Evolutionary conservation across 92 coral and sea anemone species (phyloP), one percentile per base, ranked within the genome.

Genomic region (Montipora capitata): DNA sequence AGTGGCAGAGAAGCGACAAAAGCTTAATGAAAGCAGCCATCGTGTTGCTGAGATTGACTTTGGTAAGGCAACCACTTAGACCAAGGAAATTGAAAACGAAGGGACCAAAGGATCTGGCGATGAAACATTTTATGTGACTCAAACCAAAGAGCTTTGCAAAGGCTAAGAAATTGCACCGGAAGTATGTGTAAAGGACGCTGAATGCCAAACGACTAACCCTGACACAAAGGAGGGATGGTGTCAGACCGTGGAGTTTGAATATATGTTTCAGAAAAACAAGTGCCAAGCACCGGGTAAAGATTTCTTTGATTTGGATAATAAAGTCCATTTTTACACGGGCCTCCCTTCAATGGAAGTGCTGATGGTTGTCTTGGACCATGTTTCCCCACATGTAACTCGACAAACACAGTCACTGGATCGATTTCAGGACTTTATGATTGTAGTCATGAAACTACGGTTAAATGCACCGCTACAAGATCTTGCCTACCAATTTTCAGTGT

Each of bases 191-290:
- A 73, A 49, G 82, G 91, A 88, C 69, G 81, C 87, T 12, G 78
- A 80, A 65, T 69, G 74, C 45, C 91, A 64, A 64, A 51, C 12
- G 57, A 59, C 3, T 13, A 68, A 68, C 45, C 4, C 73, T 68
- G 73, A 68, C 73, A 68, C 45, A 18, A 18, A 68, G 73, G 73
- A 68, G 73, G 40, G 40, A 68, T n/a, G 40, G 68, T 77, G 82
- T 69, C 68, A 87, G 68, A 87, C 86, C 54, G 86, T 61, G 40
- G 89, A 85, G 77, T 85, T 76, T 77, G 84, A 85, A 5, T 86
- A 86, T 51, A 78, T 49, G 41, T 40, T 86, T 48, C 78, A 62
- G 56, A 72, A 67, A 76, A 77, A 59, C 86, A 49, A 62, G 38
- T 68, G 48, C 42, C 68, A 58, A 58, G 71, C 82, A 77, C 70